These are phyloP conservation scores for Hymenopus coronatus DNA, from an alignment of 2,888 invertebrate species.

Conservation along the genomic window DNA sequence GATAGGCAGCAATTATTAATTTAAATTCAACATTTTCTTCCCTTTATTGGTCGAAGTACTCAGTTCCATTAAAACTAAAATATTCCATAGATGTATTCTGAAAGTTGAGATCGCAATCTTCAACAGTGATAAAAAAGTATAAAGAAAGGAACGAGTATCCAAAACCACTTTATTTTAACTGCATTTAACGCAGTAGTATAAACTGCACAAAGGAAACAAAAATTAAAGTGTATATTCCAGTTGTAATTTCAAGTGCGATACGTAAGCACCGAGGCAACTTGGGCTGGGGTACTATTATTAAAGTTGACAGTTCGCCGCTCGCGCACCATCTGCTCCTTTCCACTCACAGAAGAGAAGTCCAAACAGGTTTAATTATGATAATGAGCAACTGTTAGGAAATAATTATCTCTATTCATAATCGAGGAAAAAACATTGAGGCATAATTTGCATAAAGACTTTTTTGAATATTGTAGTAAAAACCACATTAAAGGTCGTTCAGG, in stretches of 20 bases:
- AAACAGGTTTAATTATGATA: constrained; percentile 6
- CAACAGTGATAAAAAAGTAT: no score
- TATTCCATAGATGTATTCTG: no score
- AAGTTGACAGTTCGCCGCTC: neutral
- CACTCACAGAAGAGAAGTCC: neutral
- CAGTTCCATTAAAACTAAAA: no score
- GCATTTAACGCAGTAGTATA: rapidly evolving
- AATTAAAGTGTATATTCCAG: no score
- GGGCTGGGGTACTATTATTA: neutral
- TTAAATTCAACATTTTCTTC: no score
- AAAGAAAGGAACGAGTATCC: no score
- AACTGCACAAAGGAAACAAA: no score
- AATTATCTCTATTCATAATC: constrained; percentile 13
- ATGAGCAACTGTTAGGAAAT: neutral
- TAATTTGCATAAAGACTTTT: neutral
- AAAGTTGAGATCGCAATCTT: no score
- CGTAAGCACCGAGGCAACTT: neutral
- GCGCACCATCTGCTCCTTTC: neutral
- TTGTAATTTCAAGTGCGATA: neutral
- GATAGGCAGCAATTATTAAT: no score
- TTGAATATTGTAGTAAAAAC: neutral
- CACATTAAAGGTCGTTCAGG: neutral
- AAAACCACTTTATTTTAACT: no score
- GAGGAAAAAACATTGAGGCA: neutral
- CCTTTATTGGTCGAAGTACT: no score